A percentile compares a stretch with the other conserved stretches of the same genome.
Evolutionary conservation across 2,113 vertebrate species (phyloP).

Genomic region (Tor tambroides): DNA sequence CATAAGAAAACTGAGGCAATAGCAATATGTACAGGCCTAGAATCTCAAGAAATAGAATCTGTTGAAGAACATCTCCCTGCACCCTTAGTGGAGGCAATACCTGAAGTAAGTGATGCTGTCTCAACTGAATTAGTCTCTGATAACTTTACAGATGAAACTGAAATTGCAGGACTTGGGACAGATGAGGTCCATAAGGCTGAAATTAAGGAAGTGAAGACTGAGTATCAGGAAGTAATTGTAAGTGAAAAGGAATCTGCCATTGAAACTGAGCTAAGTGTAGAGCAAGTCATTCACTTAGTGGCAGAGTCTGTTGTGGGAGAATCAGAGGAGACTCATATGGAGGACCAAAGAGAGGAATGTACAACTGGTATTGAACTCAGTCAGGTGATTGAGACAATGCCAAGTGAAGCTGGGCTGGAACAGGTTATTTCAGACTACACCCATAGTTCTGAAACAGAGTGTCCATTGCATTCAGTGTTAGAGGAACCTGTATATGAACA

Average conservation of each 20-base stretch:
- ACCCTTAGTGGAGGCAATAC: slow-evolving; percentile 54
- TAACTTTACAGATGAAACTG: slow-evolving; percentile 35
- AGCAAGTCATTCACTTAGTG: slow-evolving; percentile 38
- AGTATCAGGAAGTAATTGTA: background rate
- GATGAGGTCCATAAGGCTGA: slow-evolving; percentile 55
- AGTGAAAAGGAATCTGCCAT: background rate
- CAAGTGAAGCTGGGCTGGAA: slow-evolving; percentile 24
- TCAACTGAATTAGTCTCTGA: slow-evolving; percentile 60
- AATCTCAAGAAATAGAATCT: slow-evolving; percentile 58
- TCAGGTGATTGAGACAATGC: slow-evolving; percentile 49
- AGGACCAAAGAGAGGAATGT: slow-evolving; percentile 44
- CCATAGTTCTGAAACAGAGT: slow-evolving; percentile 38
- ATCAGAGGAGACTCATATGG: slow-evolving; percentile 1
- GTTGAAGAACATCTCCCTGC: slow-evolving; percentile 43
- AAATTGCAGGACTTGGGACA: slow-evolving; percentile 53
- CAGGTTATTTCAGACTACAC: slow-evolving; percentile 43
- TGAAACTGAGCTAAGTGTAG: slow-evolving; percentile 22
- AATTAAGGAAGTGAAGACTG: slow-evolving; percentile 18
- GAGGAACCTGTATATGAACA: slow-evolving; percentile 51
- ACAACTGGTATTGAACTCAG: slow-evolving; percentile 45
- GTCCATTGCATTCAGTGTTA: slow-evolving; percentile 4
- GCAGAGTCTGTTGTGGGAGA: slow-evolving; percentile 37
- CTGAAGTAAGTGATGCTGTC: slow-evolving; percentile 59
- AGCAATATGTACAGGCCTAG: slow-evolving; percentile 54
- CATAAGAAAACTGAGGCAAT: slow-evolving; percentile 58